Base-by-base conservation (phyloP, 2,888 invertebrate species). In the Scelioninae gen. 1 region DNA sequence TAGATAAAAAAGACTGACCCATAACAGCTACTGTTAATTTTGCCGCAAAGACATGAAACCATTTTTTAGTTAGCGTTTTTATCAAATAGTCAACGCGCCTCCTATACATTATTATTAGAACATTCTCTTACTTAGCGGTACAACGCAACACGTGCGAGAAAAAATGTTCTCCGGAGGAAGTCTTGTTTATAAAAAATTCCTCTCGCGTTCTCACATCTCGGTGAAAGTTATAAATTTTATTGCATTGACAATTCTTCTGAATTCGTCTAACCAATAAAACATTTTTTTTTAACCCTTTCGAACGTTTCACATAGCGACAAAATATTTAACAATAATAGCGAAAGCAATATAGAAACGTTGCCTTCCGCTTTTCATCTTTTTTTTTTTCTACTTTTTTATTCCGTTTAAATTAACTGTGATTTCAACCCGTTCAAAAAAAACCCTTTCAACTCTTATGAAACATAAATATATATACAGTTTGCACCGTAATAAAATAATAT, bases 401-500 rank as follows among this genome's bases (percentile, higher is more conserved):
- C 55, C 29, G 45, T 62, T 34, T 45, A 58, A 58, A 60, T 11
- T 43, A 45, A 23, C 69, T 32, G 15, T 56, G 53, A 80, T 78
- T 84, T 82, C 82, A 88, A 87, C 86, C 86, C 87, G 82, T 86
- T 86, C 68, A 43, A 65, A 72, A 79, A 81, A 66, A 56, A 86
- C 83, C 85, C 86, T 87, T 87, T 88, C 68, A 45, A 60, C 45
- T 71, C 58, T 15, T 49, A 55, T 15, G 79, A 71, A 77, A 85
- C 83, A 83, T 86, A 56, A 76, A 86, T 82, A 87, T 87, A 79
- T 76, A 76, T 66, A n/a, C n/a, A n/a, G n/a, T n/a, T n/a, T 75
- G 56, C 32, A 82, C 88, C 86, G 86, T 88, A 90, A 91, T 91
- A 91, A 91, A 92, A 87, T 85, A 91, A 91, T 91, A 91, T 90